Conservation (phyloP, 2,888 invertebrate species). For the Scaptomyza polygonia region DNA sequence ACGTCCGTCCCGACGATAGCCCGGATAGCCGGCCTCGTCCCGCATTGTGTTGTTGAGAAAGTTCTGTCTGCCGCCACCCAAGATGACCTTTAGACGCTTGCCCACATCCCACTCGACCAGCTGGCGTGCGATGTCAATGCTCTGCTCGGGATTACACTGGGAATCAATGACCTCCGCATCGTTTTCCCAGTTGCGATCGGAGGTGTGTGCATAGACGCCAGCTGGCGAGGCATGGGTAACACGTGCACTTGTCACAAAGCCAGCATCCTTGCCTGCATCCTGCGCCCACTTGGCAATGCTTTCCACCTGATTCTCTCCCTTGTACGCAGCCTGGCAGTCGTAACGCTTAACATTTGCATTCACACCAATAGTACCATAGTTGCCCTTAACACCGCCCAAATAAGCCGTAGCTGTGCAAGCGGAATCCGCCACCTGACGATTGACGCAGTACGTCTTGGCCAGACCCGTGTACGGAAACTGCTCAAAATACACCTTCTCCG, state of each 20-base stretch:
- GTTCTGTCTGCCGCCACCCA: constrained; percentile 82
- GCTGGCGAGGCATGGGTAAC: constrained; percentile 93
- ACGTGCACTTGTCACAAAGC: constrained; percentile 90
- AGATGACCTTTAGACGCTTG: constrained; percentile 88
- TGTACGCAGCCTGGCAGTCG: constrained; percentile 87
- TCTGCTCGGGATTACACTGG: constrained; percentile 84
- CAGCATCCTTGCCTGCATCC: constrained; percentile 87
- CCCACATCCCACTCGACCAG: constrained; percentile 89
- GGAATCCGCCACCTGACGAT: constrained; percentile 92
- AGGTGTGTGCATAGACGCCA: constrained; percentile 89
- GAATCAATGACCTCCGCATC: constrained; percentile 86
- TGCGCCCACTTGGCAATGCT: constrained; percentile 91
- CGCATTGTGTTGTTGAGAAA: constrained; percentile 81
- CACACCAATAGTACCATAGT: constrained; percentile 90
- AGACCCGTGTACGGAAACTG: constrained; percentile 86
- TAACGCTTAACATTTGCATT: constrained; percentile 87
- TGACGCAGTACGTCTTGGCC: constrained; percentile 90
- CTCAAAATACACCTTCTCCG: constrained; percentile 87
- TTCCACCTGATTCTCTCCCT: constrained; percentile 86
- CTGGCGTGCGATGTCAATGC: constrained; percentile 90
- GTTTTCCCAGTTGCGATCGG: constrained; percentile 89
- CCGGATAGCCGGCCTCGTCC: constrained; percentile 86
- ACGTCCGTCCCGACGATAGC: constrained; percentile 87
- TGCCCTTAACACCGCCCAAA: constrained; percentile 91
- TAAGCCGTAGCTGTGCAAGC: constrained; percentile 93